These are phyloP conservation scores for Lineus longissimus DNA, from an alignment of 1,140 invertebrate species.

Conservation along the genomic window DNA sequence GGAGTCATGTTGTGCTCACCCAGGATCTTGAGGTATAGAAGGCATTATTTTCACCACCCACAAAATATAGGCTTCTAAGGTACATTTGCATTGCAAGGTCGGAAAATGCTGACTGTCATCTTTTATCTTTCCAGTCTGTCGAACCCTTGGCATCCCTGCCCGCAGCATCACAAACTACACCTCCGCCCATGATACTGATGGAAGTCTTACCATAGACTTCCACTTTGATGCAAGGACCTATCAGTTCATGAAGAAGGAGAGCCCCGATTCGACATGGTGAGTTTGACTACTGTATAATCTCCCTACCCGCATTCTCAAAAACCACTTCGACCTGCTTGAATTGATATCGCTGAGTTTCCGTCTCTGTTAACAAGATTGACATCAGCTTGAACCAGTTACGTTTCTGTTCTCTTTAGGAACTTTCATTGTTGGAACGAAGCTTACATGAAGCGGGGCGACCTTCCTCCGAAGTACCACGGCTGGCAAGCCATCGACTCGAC, in stretches of 20 bases:
- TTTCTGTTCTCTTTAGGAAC: constrained; percentile 64
- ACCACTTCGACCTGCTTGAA: no score
- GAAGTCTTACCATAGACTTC: constrained; percentile 80
- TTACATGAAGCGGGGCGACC: constrained; percentile 81
- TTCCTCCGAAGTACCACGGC: constrained; percentile 68
- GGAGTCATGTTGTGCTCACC: no score
- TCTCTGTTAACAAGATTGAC: no score
- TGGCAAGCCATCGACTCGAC: constrained; percentile 93
- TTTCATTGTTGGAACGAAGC: constrained; percentile 95
- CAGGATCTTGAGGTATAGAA: no score
- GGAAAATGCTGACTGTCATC: background rate
- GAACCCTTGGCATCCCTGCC: constrained; percentile 79
- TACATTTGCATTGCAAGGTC: background rate
- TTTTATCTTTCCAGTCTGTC: constrained; percentile 67
- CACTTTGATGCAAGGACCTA: constrained; percentile 74
- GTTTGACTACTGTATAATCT: no score
- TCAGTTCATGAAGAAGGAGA: constrained; percentile 72
- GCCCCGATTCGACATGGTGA: constrained; percentile 78
- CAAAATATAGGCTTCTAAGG: constrained; percentile 12
- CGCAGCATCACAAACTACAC: constrained; percentile 80
- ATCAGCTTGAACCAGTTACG: no score
- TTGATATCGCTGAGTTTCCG: no score
- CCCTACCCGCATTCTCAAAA: background rate
- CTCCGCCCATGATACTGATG: constrained; percentile 87
- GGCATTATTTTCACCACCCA: no score